Conservation (phyloP, 2,888 invertebrate species). For the Blomia tropicalis region DNA sequence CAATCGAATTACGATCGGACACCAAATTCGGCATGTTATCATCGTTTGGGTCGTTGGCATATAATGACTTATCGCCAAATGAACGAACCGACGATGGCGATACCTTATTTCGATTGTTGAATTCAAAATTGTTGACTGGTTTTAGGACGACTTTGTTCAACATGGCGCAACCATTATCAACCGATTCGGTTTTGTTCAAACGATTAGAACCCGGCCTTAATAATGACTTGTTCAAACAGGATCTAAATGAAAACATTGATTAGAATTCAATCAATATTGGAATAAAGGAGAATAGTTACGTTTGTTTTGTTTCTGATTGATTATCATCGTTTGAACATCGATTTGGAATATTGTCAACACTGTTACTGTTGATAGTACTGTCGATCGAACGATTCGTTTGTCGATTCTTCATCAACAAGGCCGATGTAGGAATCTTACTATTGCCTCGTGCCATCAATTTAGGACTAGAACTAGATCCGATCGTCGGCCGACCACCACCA, state of each 20-base stretch:
- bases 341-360: background rate
- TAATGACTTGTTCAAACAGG: background rate
- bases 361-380: background rate
- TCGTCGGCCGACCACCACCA: too few relatives aligned
- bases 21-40: background rate
- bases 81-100: background rate
- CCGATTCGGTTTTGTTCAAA: conserved; percentile 25
- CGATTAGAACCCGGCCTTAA: background rate
- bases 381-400: background rate
- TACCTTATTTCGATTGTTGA: background rate
- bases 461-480: background rate
- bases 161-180: conserved; percentile 20
- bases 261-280: background rate
- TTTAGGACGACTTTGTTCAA: conserved; percentile 13
- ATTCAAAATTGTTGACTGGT: background rate
- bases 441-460: conserved; percentile 13
- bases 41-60: conserved; percentile 9
- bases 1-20: background rate
- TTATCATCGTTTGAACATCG: background rate
- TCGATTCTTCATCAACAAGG: background rate
- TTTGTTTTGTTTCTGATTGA: background rate
- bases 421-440: conserved; percentile 2
- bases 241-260: background rate
- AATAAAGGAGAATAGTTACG: background rate
- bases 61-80: background rate